Percentiles rank a stretch among this genome's conserved stretches.
phyloP scores from a whole-genome alignment of 2,113 vertebrate genomes.

The Colossoma macropomum region DNA sequence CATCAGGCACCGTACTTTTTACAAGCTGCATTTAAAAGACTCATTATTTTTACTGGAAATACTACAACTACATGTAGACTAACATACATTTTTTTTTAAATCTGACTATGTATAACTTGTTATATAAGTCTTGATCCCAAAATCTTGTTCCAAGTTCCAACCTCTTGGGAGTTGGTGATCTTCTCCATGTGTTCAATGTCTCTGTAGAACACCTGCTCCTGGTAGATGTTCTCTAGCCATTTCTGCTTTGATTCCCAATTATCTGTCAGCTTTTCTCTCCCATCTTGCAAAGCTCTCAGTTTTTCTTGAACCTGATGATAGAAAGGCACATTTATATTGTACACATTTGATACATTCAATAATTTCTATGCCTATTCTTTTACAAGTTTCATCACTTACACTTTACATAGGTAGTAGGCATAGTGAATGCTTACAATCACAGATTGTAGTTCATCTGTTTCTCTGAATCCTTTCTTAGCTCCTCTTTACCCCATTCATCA shows the following conservation, averaged over 20 bases:
- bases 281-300: slow-evolving; percentile 72
- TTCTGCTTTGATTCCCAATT: slow-evolving; percentile 81
- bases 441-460: too few species aligned
- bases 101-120: too few species aligned
- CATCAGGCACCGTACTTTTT: too few species aligned
- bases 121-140: too few species aligned
- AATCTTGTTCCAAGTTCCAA: slow-evolving; percentile 37
- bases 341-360: neutral
- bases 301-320: slow-evolving; percentile 70
- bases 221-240: slow-evolving; percentile 76
- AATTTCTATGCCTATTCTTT: neutral
- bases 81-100: too few species aligned
- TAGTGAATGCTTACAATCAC: too few species aligned
- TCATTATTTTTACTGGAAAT: too few species aligned
- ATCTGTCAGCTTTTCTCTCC: slow-evolving; percentile 73
- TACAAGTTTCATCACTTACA: neutral
- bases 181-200: slow-evolving; percentile 79
- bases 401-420: neutral
- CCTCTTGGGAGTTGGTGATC: slow-evolving; percentile 84
- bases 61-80: too few species aligned
- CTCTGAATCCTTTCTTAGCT: too few species aligned
- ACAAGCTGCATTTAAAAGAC: too few species aligned
- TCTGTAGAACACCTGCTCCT: slow-evolving; percentile 85
- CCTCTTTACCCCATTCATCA: too few species aligned
- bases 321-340: neutral